These are phyloP conservation scores for Ceuthmochares aereus DNA, from an alignment of 2,113 vertebrate species.

Conservation along the genomic window DNA sequence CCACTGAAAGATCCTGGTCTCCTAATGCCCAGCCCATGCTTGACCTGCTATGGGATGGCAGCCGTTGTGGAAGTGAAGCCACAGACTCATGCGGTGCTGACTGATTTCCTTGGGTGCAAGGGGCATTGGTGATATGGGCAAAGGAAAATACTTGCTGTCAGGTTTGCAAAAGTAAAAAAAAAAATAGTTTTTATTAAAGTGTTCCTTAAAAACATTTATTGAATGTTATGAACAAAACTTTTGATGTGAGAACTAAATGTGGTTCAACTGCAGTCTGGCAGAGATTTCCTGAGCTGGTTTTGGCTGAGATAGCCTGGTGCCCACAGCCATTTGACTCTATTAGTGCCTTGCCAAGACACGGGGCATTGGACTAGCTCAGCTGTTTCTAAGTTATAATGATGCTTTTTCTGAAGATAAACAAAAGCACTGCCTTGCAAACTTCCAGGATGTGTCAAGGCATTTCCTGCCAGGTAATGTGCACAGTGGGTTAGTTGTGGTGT, in stretches of 20 bases:
- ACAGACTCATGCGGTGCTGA: neutral
- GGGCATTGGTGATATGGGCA: fast-evolving
- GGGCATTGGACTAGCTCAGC: neutral
- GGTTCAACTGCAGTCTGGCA: neutral
- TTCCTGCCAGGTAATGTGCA: neutral
- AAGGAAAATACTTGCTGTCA: neutral
- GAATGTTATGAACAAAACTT: neutral
- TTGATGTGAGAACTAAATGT: neutral
- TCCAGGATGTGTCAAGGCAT: neutral
- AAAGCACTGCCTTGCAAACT: neutral
- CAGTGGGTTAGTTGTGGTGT: neutral
- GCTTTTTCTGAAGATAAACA: neutral
- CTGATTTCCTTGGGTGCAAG: neutral
- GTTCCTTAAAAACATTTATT: neutral
- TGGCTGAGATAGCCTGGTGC: neutral
- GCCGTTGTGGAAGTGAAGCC: fast-evolving
- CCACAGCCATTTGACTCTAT: neutral
- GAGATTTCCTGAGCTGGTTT: neutral
- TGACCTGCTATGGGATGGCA: neutral
- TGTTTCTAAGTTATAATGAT: neutral
- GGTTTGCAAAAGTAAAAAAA: neutral
- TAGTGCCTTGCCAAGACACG: neutral
- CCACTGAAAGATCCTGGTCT: neutral
- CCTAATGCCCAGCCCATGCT: neutral
- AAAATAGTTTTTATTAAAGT: neutral